These are phyloP conservation scores for Caenorhabditis doughertyi DNA, from an alignment of 2,888 invertebrate species.

Conservation along the genomic window DNA sequence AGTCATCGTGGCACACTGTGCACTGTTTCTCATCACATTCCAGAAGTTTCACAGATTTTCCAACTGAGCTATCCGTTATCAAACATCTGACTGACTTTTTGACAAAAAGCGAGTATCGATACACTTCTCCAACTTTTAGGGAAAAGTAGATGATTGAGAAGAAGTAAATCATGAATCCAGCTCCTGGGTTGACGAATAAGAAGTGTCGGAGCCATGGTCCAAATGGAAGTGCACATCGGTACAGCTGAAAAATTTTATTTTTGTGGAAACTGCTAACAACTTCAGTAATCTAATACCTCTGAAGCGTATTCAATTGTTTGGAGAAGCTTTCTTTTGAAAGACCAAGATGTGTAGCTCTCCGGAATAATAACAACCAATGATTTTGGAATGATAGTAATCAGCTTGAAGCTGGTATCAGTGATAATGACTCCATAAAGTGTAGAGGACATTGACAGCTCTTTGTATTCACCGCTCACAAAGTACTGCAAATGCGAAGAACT, in stretches of 20 bases:
- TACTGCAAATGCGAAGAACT: slow-evolving; percentile 28
- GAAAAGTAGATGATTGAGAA: slow-evolving; percentile 23
- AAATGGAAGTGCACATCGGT: slow-evolving; percentile 56
- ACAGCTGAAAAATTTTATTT: slow-evolving; percentile 24
- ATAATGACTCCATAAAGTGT: slow-evolving; percentile 46
- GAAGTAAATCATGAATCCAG: slow-evolving; percentile 25
- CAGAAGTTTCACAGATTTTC: slow-evolving; percentile 2
- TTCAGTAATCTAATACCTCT: slow-evolving; percentile 12
- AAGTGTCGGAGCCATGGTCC: slow-evolving; percentile 60
- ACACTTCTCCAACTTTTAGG: slow-evolving; percentile 50
- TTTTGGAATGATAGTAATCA: slow-evolving; percentile 50
- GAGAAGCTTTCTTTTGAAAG: slow-evolving; percentile 25
- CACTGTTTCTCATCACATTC: slow-evolving; percentile 27
- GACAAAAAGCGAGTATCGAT: slow-evolving; percentile 26
- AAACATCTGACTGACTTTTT: slow-evolving; percentile 32
- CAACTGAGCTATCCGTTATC: slow-evolving; percentile 24
- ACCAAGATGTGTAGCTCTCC: slow-evolving; percentile 2
- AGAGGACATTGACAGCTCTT: slow-evolving; percentile 22
- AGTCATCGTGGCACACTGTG: slow-evolving; percentile 48
- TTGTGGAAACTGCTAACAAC: neutral
- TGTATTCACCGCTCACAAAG: slow-evolving; percentile 29
- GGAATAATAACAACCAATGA: slow-evolving; percentile 30
- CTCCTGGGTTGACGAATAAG: slow-evolving; percentile 14
- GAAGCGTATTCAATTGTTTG: slow-evolving; percentile 55
- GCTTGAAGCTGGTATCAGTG: slow-evolving; percentile 47